These are phyloP conservation scores for Leucoraja ocellata DNA, from an alignment of 2,797 vertebrate genomes.

Conservation along the genomic window DNA sequence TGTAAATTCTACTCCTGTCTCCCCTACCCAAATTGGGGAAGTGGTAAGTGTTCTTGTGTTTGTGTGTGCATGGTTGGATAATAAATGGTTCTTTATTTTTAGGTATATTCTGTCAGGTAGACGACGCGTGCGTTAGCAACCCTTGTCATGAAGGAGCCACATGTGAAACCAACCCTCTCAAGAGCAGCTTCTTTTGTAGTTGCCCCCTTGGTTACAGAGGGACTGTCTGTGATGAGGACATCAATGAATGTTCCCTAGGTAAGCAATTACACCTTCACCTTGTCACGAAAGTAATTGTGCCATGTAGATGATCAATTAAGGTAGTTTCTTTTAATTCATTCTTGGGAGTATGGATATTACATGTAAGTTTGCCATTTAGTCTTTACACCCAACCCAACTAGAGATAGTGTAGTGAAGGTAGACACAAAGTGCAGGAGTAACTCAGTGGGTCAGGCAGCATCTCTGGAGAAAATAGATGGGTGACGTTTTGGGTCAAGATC, in stretches of 20 bases:
- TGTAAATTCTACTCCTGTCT: background rate
- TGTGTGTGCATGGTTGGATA: background rate
- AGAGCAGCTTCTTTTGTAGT: conserved; percentile 69
- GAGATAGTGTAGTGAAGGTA: no score
- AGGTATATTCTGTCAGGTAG: conserved; percentile 68
- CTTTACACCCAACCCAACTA: no score
- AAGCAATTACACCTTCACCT: conserved; percentile 41
- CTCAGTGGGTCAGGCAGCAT: no score
- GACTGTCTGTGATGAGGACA: conserved; percentile 62
- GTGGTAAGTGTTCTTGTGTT: background rate
- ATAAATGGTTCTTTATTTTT: conserved; percentile 30
- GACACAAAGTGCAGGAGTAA: no score
- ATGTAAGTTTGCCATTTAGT: background rate
- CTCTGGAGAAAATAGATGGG: no score
- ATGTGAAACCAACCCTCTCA: conserved; percentile 72
- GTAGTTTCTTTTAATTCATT: background rate
- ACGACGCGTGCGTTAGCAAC: conserved; percentile 70
- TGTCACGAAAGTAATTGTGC: background rate
- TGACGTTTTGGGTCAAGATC: no score
- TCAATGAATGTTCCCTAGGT: conserved; percentile 70
- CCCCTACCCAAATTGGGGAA: background rate
- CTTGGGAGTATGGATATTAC: background rate
- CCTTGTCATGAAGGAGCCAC: conserved; percentile 66
- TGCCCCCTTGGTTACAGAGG: conserved; percentile 65
- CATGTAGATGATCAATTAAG: background rate